Evolutionary conservation across 2,113 vertebrate genomes (phyloP).

Genomic region (Mugil cephalus): DNA sequence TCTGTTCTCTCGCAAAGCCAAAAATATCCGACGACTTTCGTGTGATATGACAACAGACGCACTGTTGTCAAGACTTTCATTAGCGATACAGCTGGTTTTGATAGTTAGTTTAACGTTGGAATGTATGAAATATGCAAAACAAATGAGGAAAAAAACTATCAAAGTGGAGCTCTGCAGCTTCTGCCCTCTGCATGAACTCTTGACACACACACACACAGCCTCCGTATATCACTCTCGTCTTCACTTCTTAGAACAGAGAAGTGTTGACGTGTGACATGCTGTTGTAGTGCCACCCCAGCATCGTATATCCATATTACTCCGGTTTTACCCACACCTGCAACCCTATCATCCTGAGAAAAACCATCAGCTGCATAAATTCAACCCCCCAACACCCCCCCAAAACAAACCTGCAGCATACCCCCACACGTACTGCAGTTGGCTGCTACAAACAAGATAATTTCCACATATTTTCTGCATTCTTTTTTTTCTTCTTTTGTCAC

Average conservation of each 20-base stretch:
- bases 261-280: slow-evolving; percentile 49
- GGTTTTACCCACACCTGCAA: slow-evolving; percentile 18
- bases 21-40: slow-evolving; percentile 59
- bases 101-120: slow-evolving; percentile 44
- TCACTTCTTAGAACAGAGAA: slow-evolving; percentile 41
- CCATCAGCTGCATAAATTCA: slow-evolving; percentile 17
- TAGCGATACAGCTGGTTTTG: slow-evolving; percentile 52
- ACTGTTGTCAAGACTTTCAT: slow-evolving; percentile 28
- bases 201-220: slow-evolving; percentile 50
- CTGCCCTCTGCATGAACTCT: slow-evolving; percentile 69
- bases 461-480: slow-evolving; percentile 30
- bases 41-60: slow-evolving; percentile 53
- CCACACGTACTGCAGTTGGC: not conserved
- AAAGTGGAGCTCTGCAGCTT: slow-evolving; percentile 42
- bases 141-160: slow-evolving; percentile 46
- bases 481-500: slow-evolving; percentile 1
- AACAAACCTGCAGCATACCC: slow-evolving; percentile 10
- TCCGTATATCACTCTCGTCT: slow-evolving; percentile 30
- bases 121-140: slow-evolving; percentile 24
- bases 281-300: slow-evolving; percentile 46
- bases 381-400: not conserved
- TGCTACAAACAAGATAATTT: slow-evolving; percentile 24
- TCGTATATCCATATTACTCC: slow-evolving; percentile 35
- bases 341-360: slow-evolving; percentile 6
- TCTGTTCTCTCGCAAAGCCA: slow-evolving; percentile 37